Evolutionary conservation across 2,797 vertebrate species (phyloP).

Genomic region (Trachurus trachurus): DNA sequence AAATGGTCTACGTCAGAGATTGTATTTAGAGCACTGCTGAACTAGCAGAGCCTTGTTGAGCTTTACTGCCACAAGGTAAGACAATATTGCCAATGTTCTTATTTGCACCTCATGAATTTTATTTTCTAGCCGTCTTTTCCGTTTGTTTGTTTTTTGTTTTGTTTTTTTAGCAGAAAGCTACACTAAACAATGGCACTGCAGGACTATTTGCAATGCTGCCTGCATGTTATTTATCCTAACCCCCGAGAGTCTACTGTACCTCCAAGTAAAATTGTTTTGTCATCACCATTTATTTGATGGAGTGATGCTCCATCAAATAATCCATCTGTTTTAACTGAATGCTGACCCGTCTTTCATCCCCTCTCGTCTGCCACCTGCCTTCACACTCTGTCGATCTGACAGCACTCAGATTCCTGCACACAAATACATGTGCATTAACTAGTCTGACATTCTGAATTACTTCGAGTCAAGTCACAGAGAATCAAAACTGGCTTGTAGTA

Average conservation of each 20-base stretch:
- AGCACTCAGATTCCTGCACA: conserved; percentile 39
- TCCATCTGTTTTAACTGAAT: not conserved
- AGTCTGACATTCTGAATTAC: conserved; percentile 46
- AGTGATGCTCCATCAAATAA: too few species aligned
- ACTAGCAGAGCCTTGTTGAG: conserved; percentile 8
- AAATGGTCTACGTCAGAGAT: conserved; percentile 21
- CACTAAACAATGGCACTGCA: not conserved
- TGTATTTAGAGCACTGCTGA: not conserved
- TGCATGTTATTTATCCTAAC: not conserved
- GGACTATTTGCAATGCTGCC: not conserved
- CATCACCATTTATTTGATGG: conserved; percentile 6
- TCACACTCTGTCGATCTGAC: conserved; percentile 35
- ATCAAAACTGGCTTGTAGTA: conserved; percentile 28
- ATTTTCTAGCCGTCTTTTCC: not conserved
- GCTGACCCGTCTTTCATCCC: conserved; percentile 26
- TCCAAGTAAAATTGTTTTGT: not conserved
- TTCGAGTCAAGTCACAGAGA: conserved; percentile 42
- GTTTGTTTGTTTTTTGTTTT: conserved; percentile 9
- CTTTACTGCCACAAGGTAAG: conserved; percentile 11
- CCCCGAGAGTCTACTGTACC: conserved; percentile 2
- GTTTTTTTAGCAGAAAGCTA: conserved; percentile 5
- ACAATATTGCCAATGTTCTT: conserved; percentile 10
- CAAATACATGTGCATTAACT: conserved; percentile 20
- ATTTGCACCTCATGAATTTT: not conserved
- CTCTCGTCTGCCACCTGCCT: conserved; percentile 18